Evolutionary conservation across 2,113 vertebrate species (phyloP).

Genomic region (Microtus pennsylvanicus): DNA sequence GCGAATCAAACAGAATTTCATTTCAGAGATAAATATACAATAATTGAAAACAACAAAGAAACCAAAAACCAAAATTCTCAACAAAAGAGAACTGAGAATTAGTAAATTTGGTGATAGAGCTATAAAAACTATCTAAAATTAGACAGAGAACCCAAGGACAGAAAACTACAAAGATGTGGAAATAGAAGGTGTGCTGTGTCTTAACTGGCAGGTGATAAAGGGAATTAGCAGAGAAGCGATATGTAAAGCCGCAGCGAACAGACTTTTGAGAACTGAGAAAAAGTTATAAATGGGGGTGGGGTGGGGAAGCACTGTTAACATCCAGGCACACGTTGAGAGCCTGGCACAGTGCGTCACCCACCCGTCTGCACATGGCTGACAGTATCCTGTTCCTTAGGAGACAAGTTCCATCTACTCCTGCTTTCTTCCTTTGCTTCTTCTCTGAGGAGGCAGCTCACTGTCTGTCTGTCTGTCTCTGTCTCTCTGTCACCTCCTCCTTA

Average conservation of each 20-base stretch:
- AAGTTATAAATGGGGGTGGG: background rate
- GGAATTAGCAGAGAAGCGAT: background rate
- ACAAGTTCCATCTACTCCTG: no score
- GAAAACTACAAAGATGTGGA: background rate
- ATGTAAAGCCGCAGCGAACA: background rate
- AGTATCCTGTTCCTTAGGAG: no score
- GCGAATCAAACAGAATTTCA: background rate
- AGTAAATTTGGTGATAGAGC: background rate
- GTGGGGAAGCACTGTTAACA: background rate
- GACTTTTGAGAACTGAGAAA: background rate
- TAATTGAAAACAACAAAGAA: background rate
- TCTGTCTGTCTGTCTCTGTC: no score
- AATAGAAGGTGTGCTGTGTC: background rate
- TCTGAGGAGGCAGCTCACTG: no score
- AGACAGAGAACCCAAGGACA: background rate
- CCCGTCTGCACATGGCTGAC: no score
- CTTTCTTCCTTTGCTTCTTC: no score
- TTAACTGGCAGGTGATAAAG: background rate
- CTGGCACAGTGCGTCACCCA: no score
- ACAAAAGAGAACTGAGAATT: background rate
- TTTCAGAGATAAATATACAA: conserved; percentile 2
- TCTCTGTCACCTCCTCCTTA: no score
- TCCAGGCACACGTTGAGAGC: no score
- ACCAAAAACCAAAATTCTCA: background rate
- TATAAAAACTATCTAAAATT: conserved; percentile 1